Base-by-base conservation (phyloP, 2,888 invertebrate genomes). In the Ditula angustiorana region DNA sequence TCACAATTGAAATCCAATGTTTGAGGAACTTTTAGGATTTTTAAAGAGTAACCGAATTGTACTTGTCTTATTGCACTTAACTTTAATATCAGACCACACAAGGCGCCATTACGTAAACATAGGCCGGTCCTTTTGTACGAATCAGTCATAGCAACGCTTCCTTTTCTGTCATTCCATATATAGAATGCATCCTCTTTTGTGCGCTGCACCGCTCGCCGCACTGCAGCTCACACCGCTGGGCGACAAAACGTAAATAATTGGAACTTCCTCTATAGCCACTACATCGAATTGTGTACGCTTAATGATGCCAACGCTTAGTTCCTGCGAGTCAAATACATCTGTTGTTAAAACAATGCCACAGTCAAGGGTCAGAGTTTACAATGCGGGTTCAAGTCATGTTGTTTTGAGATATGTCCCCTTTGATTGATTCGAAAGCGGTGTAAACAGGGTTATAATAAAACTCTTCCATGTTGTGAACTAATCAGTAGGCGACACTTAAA, bases 181-280 rank as follows among this genome's bases (percentile, higher is more conserved):
- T 62, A 57, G 57, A 50, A 50, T 30, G 56, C 56, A 46, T 57
- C 56, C 56, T 41, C 41, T 28, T 49, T 60, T 50, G 59, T 60
- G 28, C 21, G 49, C 16, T 41, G 53, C 61, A 55, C 35, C 28
- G 44, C 35, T 47, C 61, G 47, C 35, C 28, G 44, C 35, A 28
- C 47, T 44, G 57, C 52, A 44, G 55, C 23, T 23, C 61, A 30
- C 58, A 28, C 58, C 57, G 52, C 53, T 52, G 26, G 26, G 11
- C 28, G 30, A 35, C 11, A 24, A 59, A 50, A 23, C 58, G 64
- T 55, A 57, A 61, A 57, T 68, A 68, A 68, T 68, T 69, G 67
- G 57, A 23, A 33, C 66, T 67, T 69, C 69, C 69, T 67, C 66
- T 67, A 35, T 13, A 57, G 60, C 47, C 37, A 46, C 35, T 64